These are phyloP conservation scores for Bedellia somnulentella DNA, from an alignment of 2,888 invertebrate species.

Conservation along the genomic window DNA sequence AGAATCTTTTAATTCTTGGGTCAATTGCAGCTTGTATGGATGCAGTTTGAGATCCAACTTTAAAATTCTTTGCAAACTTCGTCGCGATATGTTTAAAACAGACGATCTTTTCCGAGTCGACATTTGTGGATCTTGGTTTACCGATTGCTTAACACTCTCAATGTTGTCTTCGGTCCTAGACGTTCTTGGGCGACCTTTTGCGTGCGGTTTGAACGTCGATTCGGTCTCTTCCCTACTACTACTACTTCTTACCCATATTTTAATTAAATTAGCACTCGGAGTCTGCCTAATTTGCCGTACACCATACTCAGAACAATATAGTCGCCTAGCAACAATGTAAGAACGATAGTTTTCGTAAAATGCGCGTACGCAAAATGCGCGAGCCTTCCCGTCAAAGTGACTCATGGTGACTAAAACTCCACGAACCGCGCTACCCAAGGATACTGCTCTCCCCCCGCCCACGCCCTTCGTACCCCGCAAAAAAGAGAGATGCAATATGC, in stretches of 20 bases:
- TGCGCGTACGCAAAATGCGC: slow-evolving; percentile 7
- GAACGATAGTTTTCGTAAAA: slow-evolving; percentile 9
- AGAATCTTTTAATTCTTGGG: slow-evolving; percentile 3
- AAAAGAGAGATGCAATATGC: too few species aligned
- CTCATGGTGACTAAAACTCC: background rate
- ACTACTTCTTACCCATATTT: slow-evolving; percentile 4
- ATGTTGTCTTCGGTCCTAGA: slow-evolving; percentile 9
- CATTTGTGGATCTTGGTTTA: slow-evolving; percentile 6
- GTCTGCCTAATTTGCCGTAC: slow-evolving; percentile 5
- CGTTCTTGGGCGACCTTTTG: slow-evolving; percentile 1
- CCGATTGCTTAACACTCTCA: slow-evolving; percentile 8
- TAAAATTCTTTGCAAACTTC: slow-evolving; percentile 7
- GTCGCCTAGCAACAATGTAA: slow-evolving; percentile 8
- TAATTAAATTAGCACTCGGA: slow-evolving; percentile 5
- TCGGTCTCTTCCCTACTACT: slow-evolving; percentile 10
- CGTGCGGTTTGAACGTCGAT: slow-evolving; percentile 8
- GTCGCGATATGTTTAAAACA: slow-evolving; percentile 8
- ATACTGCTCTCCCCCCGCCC: background rate
- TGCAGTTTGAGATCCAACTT: slow-evolving; percentile 8
- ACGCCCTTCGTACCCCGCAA: background rate
- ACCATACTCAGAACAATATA: slow-evolving; percentile 6
- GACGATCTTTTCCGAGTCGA: slow-evolving; percentile 7
- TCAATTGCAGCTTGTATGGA: slow-evolving; percentile 4
- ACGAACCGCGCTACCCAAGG: background rate
- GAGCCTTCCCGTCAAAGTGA: slow-evolving; percentile 8